Conservation (phyloP, 2,113 vertebrate species). For the Nipponia nippon region DNA sequence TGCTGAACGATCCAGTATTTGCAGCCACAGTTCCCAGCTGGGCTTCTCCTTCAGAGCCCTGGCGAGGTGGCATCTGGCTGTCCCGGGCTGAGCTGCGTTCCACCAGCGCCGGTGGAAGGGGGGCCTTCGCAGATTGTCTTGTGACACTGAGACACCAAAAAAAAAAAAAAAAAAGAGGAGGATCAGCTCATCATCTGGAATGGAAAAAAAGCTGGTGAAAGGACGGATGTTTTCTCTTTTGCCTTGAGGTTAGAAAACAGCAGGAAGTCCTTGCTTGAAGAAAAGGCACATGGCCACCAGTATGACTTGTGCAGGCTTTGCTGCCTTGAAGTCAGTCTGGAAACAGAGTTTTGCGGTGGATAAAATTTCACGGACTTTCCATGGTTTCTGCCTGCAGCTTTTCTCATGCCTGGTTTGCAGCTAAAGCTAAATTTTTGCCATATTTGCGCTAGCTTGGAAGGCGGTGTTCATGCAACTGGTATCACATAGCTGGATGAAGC, state of each 20-base stretch:
- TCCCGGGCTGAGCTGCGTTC: background rate
- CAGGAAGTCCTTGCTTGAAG: constrained; percentile 51
- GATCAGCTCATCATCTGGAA: constrained; percentile 37
- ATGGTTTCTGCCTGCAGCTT: background rate
- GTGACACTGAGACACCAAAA: background rate
- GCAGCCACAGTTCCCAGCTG: background rate
- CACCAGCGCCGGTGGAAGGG: background rate
- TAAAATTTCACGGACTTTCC: constrained; percentile 25
- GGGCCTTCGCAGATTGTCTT: background rate
- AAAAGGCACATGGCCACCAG: constrained; percentile 40
- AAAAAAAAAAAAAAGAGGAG: background rate
- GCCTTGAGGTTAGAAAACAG: constrained; percentile 63
- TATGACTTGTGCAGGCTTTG: background rate
- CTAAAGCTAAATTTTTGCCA: background rate
- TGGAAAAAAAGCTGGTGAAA: constrained; percentile 60
- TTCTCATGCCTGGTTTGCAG: background rate
- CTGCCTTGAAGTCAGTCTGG: constrained; percentile 25
- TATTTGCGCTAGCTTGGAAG: background rate
- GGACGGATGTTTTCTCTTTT: constrained; percentile 49
- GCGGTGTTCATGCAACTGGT: background rate
- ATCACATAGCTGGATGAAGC: background rate
- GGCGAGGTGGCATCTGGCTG: background rate
- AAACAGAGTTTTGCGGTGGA: background rate
- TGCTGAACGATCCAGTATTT: background rate
- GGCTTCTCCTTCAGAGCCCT: background rate